phyloP scores from a whole-genome alignment of 2,888 invertebrate genomes.

The Candidula unifasciata region DNA sequence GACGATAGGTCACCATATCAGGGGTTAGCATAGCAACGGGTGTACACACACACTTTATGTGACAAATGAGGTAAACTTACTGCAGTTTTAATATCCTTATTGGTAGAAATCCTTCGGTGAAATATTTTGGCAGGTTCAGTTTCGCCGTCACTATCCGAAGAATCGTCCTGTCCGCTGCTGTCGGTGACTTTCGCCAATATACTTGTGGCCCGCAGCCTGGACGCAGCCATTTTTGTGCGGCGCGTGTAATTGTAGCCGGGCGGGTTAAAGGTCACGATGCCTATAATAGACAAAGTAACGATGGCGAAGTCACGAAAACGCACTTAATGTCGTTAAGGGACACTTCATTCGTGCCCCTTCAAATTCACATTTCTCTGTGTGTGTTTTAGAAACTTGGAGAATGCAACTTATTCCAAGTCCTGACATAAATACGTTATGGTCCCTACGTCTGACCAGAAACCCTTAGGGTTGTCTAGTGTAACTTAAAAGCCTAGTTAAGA shows the following conservation, averaged over 20 bases:
- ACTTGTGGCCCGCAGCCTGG: constrained; percentile 58
- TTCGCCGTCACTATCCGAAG: constrained; percentile 90
- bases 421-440: no score
- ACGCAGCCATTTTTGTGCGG: constrained; percentile 64
- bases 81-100: constrained; percentile 88
- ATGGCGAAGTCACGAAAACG: not conserved
- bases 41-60: constrained; percentile 20
- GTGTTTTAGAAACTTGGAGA: no score
- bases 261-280: constrained; percentile 49
- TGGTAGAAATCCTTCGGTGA: constrained; percentile 88
- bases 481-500: no score
- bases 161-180: constrained; percentile 80
- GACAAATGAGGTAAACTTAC: constrained; percentile 80
- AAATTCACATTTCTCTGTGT: no score
- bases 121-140: constrained; percentile 87
- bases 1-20: not conserved
- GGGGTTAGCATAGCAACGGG: constrained; percentile 17
- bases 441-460: no score
- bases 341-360: not conserved
- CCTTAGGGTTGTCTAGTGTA: no score
- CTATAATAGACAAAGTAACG: not conserved
- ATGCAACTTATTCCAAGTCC: no score
- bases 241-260: constrained; percentile 38
- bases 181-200: constrained; percentile 60
- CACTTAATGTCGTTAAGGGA: not conserved